Evolutionary conservation across 2,888 invertebrate species (phyloP), one percentile per base, ranked within the genome.

Genomic region (Osmoderma eremita): DNA sequence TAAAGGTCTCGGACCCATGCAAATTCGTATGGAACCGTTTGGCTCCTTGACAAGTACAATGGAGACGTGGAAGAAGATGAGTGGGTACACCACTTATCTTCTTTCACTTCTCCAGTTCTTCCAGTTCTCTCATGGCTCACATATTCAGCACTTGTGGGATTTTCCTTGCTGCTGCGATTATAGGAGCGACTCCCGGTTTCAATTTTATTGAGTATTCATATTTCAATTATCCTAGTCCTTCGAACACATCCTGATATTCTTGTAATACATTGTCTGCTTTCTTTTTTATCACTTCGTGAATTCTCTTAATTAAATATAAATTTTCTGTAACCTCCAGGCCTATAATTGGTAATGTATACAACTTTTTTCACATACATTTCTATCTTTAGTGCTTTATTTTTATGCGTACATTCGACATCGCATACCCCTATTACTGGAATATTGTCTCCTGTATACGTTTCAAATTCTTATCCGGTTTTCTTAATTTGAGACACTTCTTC

Each of bases 211-310:
- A 24, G 24, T 24, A 24, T 5, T 24, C 24, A 24, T 24, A 24
- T 38, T 67, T 68, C 41, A 72, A 70, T 69, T 70, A 66, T 1
- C 69, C 69, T 61, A 72, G 48, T 24, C 68, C 70, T 66, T 65
- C 20, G 62, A 72, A 71, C 20, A 72, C 15, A 45, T 71, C 68
- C 10, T 30, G 8, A 45, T 67, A 62, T 49, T 70, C 36, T n/a
- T 39, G 13, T 49, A 70, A 22, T 18, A 66, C 39, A 5, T 54
- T 49, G 8, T 53, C 30, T 24, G 58, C 58, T n/a, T 24, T 62
- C 8, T 24, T 13, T 42, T 17, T 18, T 48, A 13, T 22, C 12
- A 24, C 18, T 30, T 30, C 12, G 22, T 24, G 18, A 12, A 62
- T 17, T 18, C 48, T 62, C 2, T n/a, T 30, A 15, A 62, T 22